Base-by-base conservation (phyloP, 2,113 vertebrate genomes). In the Columbina picui region DNA sequence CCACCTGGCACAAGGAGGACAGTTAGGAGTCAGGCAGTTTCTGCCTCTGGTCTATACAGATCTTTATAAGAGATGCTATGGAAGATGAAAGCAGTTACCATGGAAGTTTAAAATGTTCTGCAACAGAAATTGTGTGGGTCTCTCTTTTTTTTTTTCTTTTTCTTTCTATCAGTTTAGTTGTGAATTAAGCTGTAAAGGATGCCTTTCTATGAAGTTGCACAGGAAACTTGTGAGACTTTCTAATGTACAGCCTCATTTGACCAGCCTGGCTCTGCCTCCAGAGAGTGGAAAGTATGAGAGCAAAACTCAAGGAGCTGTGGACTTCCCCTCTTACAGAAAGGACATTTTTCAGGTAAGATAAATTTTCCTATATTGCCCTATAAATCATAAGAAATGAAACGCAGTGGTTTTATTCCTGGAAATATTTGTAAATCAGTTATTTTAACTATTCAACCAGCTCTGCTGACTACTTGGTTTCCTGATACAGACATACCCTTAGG, bases 311-410 rank as follows among this genome's bases (percentile, higher is more conserved):
- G 78, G 61, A 96, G 27, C 36, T 73, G 53, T 7, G 32, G 74
- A 93, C 93, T 96, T 96, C 82, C 91, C 84, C 18, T 92, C 61
- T 91, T 64, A 76, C 45, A 96, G 93, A 96, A 95, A 93, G 63
- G 78, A 95, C 81, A 91, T 95, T 95, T 95, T 96, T 96, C 96
- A 97, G 94, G 91, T 97, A 97, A 95, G 96, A 97, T 95, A 94
- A 95, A 97, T 97, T 97, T 92, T 96, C 73, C 93, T 95, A 77
- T 97, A 95, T 96, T 97, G 96, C 68, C 80, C 60, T 87, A 93
- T 94, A 96, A 97, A 97, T 97, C 91, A 87, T 84, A 69, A 90
- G 69, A 88, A 90, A 86, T 2, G 47, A 87, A 96, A 93, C 20
- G 84, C 34, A 4, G 89, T 96, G 95, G 94, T 77, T 96, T 96